These are phyloP conservation scores for Kuschelorhynchus macadamiae DNA, from an alignment of 2,888 invertebrate species.

Conservation along the genomic window DNA sequence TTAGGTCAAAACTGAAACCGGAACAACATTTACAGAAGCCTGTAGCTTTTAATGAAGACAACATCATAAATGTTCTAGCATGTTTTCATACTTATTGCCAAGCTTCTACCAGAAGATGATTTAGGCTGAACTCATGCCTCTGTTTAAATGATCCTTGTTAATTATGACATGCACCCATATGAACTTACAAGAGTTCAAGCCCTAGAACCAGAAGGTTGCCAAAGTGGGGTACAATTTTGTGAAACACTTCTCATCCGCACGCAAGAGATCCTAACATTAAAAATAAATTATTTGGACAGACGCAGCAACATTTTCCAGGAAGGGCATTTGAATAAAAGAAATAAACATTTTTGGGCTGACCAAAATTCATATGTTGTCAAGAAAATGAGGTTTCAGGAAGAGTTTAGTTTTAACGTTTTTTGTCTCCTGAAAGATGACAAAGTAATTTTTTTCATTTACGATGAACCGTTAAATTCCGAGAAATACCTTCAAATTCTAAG, in stretches of 20 bases:
- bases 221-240: conserved; percentile 18
- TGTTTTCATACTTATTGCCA: too few relatives aligned
- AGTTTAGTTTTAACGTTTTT: conserved; percentile 33
- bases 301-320: conserved; percentile 34
- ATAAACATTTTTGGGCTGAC: conserved; percentile 35
- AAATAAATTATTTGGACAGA: conserved; percentile 36
- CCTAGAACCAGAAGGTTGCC: conserved; percentile 25
- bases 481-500: conserved; percentile 17
- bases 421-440: conserved; percentile 15
- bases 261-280: conserved; percentile 15
- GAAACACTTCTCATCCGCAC: conserved; percentile 13
- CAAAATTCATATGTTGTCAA: conserved; percentile 25
- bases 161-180: conserved; percentile 2
- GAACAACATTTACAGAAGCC: too few relatives aligned
- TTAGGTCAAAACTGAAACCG: too few relatives aligned
- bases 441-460: conserved; percentile 9
- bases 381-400: conserved; percentile 37
- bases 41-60: background rate
- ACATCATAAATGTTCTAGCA: too few relatives aligned
- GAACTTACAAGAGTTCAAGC: conserved; percentile 36
- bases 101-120: too few relatives aligned
- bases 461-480: conserved; percentile 13
- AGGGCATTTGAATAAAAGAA: conserved; percentile 19
- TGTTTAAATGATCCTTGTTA: too few relatives aligned
- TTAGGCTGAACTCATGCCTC: too few relatives aligned